Evolutionary conservation across 2,113 vertebrate species (phyloP).

Genomic region (Callorhinus ursinus): DNA sequence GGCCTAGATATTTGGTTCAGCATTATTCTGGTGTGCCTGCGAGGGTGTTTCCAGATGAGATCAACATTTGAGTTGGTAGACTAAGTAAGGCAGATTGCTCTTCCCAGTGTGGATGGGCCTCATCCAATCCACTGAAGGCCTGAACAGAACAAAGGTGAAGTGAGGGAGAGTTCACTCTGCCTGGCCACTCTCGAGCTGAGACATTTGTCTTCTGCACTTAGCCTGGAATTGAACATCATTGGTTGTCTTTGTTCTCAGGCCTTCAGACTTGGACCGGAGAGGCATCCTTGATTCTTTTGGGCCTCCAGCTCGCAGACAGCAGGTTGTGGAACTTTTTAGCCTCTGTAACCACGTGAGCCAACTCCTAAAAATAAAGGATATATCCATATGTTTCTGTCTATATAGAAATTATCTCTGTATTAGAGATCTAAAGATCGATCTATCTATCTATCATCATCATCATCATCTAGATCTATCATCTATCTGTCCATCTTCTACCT

Average conservation of each 20-base stretch:
- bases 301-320: background rate
- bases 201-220: background rate
- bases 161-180: background rate
- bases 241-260: background rate
- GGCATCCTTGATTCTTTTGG: background rate
- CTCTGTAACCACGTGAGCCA: background rate
- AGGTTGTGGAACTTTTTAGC: background rate
- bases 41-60: background rate
- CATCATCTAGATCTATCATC: background rate
- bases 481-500: background rate
- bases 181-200: too few species aligned
- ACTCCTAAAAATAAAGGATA: background rate
- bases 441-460: background rate
- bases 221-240: background rate
- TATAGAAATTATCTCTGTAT: background rate
- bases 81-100: background rate
- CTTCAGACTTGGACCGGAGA: background rate
- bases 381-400: background rate
- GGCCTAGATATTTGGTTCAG: background rate
- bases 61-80: background rate
- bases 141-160: background rate
- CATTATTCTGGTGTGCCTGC: background rate
- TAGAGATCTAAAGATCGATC: background rate
- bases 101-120: too few species aligned
- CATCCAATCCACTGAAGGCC: background rate